phyloP scores from a whole-genome alignment of 2,797 vertebrate species.

The Chelonia mydas region DNA sequence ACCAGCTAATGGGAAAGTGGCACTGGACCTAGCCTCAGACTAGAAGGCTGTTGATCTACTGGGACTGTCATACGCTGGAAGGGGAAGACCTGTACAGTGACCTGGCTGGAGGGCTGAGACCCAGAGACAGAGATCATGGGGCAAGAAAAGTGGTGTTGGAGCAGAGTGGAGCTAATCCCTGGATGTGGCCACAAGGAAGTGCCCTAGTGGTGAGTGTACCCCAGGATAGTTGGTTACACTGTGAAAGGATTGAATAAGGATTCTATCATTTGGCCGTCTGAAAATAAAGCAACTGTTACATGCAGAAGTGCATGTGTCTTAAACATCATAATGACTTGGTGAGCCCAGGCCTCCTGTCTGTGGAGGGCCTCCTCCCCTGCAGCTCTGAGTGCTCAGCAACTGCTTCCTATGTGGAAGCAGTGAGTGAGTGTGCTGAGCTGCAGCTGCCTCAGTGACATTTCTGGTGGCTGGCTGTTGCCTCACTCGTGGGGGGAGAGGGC shows the following conservation, averaged over 20 bases:
- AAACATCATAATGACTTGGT: neutral
- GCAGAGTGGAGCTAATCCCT: neutral
- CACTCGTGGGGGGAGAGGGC: neutral
- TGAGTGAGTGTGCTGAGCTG: neutral
- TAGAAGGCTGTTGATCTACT: no score
- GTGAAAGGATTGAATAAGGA: neutral
- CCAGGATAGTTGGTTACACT: neutral
- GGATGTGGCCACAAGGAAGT: neutral
- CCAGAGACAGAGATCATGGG: no score
- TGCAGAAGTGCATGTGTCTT: neutral
- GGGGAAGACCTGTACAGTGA: no score
- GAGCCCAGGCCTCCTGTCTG: neutral
- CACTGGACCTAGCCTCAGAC: no score
- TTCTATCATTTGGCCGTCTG: neutral
- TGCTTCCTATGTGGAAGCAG: neutral
- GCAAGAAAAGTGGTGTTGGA: neutral
- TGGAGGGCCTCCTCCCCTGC: neutral
- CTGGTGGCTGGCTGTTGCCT: neutral
- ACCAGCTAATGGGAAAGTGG: no score
- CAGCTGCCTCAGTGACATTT: neutral
- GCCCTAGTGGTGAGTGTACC: neutral
- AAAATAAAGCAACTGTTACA: neutral
- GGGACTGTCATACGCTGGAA: no score
- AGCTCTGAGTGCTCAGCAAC: neutral
- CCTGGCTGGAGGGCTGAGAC: no score